Evolutionary conservation across 2,797 vertebrate genomes (phyloP).

Genomic region (Chelon labrosus): DNA sequence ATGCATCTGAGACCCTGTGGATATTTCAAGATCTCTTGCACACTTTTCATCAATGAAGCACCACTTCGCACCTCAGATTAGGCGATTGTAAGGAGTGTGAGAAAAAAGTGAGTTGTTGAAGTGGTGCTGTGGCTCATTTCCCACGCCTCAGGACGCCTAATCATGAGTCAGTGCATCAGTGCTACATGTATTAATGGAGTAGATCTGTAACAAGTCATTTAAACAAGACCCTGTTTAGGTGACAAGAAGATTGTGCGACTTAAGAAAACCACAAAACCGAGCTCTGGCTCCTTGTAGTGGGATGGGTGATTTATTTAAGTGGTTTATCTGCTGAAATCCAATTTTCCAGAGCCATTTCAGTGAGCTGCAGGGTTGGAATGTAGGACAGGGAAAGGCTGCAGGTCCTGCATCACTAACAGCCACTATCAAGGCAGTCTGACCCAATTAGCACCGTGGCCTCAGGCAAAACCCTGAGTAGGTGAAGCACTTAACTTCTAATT

Average conservation of each 20-base stretch:
- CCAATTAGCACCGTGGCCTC: constrained; percentile 64
- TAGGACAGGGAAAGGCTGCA: constrained; percentile 63
- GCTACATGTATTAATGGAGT: not conserved
- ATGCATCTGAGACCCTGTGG: constrained; percentile 40
- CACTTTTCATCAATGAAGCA: constrained; percentile 54
- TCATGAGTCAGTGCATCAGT: constrained; percentile 23
- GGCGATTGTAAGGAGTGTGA: constrained; percentile 39
- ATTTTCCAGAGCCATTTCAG: constrained; percentile 47
- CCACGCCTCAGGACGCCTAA: constrained; percentile 10
- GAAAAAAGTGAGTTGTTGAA: constrained; percentile 66
- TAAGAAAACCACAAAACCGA: constrained; percentile 6
- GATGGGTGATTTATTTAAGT: constrained; percentile 52
- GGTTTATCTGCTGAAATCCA: constrained; percentile 54
- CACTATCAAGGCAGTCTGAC: constrained; percentile 58
- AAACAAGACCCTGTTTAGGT: constrained; percentile 7
- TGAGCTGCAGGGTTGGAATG: constrained; percentile 53
- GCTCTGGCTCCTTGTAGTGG: constrained; percentile 19
- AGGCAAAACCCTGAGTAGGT: constrained; percentile 32
- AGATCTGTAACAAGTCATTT: constrained; percentile 15
- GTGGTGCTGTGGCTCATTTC: constrained; percentile 30
- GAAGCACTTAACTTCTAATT: constrained; percentile 47
- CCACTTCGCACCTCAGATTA: constrained; percentile 51
- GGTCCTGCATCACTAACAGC: constrained; percentile 56
- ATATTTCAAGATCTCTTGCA: constrained; percentile 40
- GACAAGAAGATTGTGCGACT: not conserved